Conservation (phyloP, 2,888 invertebrate species). For the Dolomedes plantarius region DNA sequence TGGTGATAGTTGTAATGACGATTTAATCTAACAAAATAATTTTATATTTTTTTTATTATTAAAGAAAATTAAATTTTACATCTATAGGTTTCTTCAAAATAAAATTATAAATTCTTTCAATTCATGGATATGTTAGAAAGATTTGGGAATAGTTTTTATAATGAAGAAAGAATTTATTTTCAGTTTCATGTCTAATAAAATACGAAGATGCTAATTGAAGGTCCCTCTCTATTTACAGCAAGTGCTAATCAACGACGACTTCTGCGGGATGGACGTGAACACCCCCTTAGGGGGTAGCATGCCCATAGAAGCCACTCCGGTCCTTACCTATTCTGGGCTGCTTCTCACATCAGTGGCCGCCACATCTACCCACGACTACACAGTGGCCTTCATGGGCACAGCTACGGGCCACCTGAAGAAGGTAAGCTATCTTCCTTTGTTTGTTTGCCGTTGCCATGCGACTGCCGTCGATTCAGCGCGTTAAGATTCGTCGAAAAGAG, state of each 20-base stretch:
- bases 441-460: conserved; percentile 6
- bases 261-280: conserved; percentile 96
- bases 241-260: conserved; percentile 94
- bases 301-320: conserved; percentile 90
- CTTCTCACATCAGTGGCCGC: conserved; percentile 95
- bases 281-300: conserved; percentile 95
- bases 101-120: too few relatives aligned
- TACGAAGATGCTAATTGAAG: background rate
- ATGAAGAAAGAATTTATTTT: too few relatives aligned
- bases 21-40: too few relatives aligned
- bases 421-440: conserved; percentile 78
- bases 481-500: background rate
- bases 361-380: conserved; percentile 95
- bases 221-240: conserved; percentile 81
- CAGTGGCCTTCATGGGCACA: conserved; percentile 97
- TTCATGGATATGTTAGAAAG: too few relatives aligned
- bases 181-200: background rate
- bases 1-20: too few relatives aligned
- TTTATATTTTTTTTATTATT: too few relatives aligned
- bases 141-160: too few relatives aligned
- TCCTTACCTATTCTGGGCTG: conserved; percentile 85
- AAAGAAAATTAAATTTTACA: too few relatives aligned
- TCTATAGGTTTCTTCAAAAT: too few relatives aligned
- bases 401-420: conserved; percentile 93
- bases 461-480: background rate